phyloP scores from a whole-genome alignment of 2,113 vertebrate species.

The Labeo catla region DNA sequence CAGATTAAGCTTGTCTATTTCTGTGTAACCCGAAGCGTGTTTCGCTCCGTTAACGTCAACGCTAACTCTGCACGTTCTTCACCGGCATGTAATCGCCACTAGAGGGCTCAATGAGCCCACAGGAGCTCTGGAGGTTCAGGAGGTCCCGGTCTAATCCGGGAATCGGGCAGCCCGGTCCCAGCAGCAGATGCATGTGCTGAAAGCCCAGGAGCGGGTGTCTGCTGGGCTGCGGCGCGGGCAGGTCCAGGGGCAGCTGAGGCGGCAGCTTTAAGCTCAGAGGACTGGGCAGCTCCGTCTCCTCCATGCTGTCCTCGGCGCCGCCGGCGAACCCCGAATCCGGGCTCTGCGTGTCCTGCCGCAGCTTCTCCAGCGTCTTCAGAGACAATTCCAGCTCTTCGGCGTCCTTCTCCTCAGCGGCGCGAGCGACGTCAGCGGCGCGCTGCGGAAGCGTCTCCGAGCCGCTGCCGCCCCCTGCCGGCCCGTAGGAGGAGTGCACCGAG shows the following conservation, averaged over 20 bases:
- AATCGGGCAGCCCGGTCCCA: not conserved
- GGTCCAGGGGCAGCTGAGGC: not conserved
- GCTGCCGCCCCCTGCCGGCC: not conserved
- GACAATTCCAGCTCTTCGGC: not conserved
- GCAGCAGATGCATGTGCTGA: not conserved
- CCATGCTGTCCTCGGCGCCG: slow-evolving; percentile 55
- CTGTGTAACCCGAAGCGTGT: no score
- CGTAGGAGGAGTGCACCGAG: slow-evolving; percentile 55
- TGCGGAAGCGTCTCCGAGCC: not conserved
- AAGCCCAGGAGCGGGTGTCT: not conserved
- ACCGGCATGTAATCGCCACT: slow-evolving; percentile 65
- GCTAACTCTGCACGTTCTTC: slow-evolving; percentile 44
- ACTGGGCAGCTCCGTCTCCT: slow-evolving; percentile 54
- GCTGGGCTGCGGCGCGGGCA: not conserved
- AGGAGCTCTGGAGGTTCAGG: not conserved
- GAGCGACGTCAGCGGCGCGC: no score
- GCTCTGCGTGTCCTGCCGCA: slow-evolving; percentile 56
- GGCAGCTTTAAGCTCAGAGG: slow-evolving; percentile 1
- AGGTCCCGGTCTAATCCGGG: not conserved
- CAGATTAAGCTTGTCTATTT: not conserved
- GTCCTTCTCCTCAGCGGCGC: not conserved
- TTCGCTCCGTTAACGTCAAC: not conserved
- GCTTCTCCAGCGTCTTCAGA: slow-evolving; percentile 50
- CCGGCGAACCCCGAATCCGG: slow-evolving; percentile 66
- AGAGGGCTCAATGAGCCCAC: slow-evolving; percentile 52